Evolutionary conservation across 2,797 vertebrate genomes (phyloP), one percentile per base, ranked within the genome.

Genomic region (Onychomys leucogaster): DNA sequence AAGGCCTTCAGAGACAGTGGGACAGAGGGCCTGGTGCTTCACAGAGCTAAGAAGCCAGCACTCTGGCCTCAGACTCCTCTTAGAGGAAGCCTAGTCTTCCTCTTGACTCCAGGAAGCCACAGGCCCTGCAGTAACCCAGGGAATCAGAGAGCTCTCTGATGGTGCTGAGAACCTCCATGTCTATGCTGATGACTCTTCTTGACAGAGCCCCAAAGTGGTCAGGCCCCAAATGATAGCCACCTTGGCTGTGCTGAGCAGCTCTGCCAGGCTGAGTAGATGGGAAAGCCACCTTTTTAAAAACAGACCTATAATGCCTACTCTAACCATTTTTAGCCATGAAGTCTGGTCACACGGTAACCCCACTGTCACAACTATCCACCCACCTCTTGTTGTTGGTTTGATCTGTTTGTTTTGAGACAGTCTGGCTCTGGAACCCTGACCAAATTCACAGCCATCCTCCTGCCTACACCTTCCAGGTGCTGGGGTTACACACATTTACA

Each of bases 81-180:
- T 32, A 63, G 37, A 93, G 93, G 81, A 95, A 97, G 83, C n/a
- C 67, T 87, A 57, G 73, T 77, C 96, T 90, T n/a, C 59, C 32
- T 6, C 88, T 23, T 63, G 32, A 69, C 19, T n/a, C 10, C 19
- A 13, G 37, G 46, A 93, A 88, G 75, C 0, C 91, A 69, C 77
- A 84, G 86, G 46, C 32, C 61, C 41, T 75, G 10, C 76, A 21
- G 14, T 55, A 5, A n/a, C 55, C 75, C 29, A 29, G 59, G n/a
- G 10, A 41, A 16, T 21, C 67, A 49, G 63, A 25, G 59, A 23
- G 71, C 80, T 76, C 41, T 32, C 0, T 52, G 78, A 52, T 2
- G 4, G 49, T 32, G 32, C 96, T 34, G 7, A 94, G 82, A 85
- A 67, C 37, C 32, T 61, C 61, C 76, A 95, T 41, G 90, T 46